A percentile compares a stretch with the other conserved stretches of the same genome.
phyloP scores from a whole-genome alignment of 2,113 vertebrate genomes.

The Hippocampus mohnikei region DNA sequence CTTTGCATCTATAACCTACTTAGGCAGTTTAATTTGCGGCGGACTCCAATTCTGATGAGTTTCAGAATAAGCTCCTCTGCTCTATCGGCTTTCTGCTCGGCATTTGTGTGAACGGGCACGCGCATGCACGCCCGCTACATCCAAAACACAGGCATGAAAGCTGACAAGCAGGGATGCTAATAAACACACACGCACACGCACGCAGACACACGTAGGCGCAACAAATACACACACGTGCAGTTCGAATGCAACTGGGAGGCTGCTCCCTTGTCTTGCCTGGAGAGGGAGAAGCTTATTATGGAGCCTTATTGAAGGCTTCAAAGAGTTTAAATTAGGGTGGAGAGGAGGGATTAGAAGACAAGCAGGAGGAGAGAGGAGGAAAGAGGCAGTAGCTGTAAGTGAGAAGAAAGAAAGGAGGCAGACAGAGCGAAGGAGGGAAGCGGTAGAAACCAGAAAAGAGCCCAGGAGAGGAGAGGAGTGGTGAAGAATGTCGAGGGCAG shows the following conservation, averaged over 20 bases:
- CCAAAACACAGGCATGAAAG: conserved; percentile 51
- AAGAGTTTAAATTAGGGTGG: conserved; percentile 76
- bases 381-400: conserved; percentile 19
- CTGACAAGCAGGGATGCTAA: conserved; percentile 52
- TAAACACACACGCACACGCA: conserved; percentile 53
- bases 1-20: conserved; percentile 61
- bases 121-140: conserved; percentile 15
- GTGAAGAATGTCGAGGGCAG: conserved; percentile 30
- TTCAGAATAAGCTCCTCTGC: conserved; percentile 50
- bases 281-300: conserved; percentile 74
- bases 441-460: conserved; percentile 26
- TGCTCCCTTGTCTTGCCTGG: conserved; percentile 65
- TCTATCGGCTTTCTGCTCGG: conserved; percentile 47
- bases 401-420: conserved; percentile 8
- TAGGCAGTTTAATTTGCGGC: conserved; percentile 54
- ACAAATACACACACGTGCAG: conserved; percentile 42
- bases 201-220: conserved; percentile 40
- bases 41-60: conserved; percentile 48
- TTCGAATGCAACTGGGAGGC: conserved; percentile 65
- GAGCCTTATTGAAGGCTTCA: conserved; percentile 74
- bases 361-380: conserved; percentile 10
- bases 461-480: conserved; percentile 31
- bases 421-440: conserved; percentile 38
- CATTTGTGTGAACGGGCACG: conserved; percentile 38
- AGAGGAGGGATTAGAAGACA: conserved; percentile 67